Evolutionary conservation across 2,888 invertebrate species (phyloP), one percentile per base, ranked within the genome.

Genomic region (Melikaiella ostensackeni): DNA sequence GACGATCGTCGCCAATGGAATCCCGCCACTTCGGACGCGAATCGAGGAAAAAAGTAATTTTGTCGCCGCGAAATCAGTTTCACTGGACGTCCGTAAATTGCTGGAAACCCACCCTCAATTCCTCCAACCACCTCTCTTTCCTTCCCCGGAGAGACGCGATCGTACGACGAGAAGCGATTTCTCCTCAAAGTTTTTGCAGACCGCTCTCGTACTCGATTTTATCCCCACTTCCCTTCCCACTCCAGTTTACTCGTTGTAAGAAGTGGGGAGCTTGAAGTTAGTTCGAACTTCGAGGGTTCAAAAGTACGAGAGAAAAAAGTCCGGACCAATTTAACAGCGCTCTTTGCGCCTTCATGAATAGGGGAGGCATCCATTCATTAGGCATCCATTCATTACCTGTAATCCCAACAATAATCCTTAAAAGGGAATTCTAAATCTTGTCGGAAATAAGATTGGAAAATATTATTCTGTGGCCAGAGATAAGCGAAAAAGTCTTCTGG

Each of bases 21-120:
- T 70, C 27, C 35, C 35, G 4, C 6, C 50, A 62, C 73, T 33
- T 27, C 24, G 24, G 55, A 76, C 46, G 24, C 35, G 63, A 27
- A 27, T 59, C 46, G 50, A 61, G 63, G 57, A 38, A 77, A 66
- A 61, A 86, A 87, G 85, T 85, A 86, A 87, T 88, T 87, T 84
- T 83, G 84, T 82, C 84, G 81, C 84, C 84, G 80, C 81, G 83
- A 86, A 88, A 88, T 87, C 88, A 88, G 86, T 86, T 86, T 87
- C 82, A 82, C 83, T 84, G 87, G 86, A 85, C 84, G 84, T 82
- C 81, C 83, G 84, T 86, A 86, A 87, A 88, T 87, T 87, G 85
- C 85, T 83, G 84, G 87, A 86, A 86, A 82, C 83, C 78, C 77
- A 80, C 76, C 73, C 62, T 59, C 38, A n/a, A 50, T 50, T 70